phyloP scores from a whole-genome alignment of 2,113 vertebrate genomes.

The Nycticorax nycticorax region DNA sequence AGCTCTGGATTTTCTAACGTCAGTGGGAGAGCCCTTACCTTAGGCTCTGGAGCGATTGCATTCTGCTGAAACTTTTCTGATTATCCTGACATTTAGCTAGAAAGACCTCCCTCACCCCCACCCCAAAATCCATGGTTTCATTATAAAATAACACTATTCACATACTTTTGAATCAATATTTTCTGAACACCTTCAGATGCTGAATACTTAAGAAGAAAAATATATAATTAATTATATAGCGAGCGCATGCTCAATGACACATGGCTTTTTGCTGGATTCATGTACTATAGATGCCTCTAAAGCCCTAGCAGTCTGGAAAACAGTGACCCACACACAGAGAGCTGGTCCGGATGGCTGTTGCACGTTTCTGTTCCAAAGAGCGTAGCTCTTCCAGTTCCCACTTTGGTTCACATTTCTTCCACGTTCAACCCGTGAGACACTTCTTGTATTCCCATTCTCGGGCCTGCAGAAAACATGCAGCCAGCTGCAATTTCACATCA shows the following conservation, averaged over 20 bases:
- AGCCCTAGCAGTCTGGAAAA: not conserved
- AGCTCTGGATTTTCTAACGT: not conserved
- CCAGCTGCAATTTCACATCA: conserved; percentile 17
- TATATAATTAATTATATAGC: conserved; percentile 8
- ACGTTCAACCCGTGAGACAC: not conserved
- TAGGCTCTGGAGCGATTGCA: not conserved
- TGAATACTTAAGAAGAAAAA: conserved; percentile 71
- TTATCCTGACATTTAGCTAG: conserved; percentile 32
- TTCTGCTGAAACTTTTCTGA: conserved; percentile 25
- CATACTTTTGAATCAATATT: conserved; percentile 68
- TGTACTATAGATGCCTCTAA: not conserved
- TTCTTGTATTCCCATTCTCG: not conserved
- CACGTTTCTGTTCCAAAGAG: not conserved
- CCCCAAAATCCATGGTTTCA: conserved; percentile 11
- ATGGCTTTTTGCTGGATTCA: conserved; percentile 51
- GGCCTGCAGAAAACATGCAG: not conserved
- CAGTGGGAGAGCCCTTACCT: not conserved
- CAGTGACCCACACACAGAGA: not conserved
- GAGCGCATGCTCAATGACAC: conserved; percentile 41
- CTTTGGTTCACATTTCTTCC: not conserved
- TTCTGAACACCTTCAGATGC: conserved; percentile 72
- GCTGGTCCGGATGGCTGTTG: not conserved
- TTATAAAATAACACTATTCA: conserved; percentile 69
- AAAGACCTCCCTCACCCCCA: not conserved
- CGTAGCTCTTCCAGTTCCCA: not conserved